A percentile compares a stretch with the other conserved stretches of the same genome.
These are phyloP conservation scores for Nomada ferruginata DNA, from an alignment of 2,888 invertebrate species.

Conservation along the genomic window DNA sequence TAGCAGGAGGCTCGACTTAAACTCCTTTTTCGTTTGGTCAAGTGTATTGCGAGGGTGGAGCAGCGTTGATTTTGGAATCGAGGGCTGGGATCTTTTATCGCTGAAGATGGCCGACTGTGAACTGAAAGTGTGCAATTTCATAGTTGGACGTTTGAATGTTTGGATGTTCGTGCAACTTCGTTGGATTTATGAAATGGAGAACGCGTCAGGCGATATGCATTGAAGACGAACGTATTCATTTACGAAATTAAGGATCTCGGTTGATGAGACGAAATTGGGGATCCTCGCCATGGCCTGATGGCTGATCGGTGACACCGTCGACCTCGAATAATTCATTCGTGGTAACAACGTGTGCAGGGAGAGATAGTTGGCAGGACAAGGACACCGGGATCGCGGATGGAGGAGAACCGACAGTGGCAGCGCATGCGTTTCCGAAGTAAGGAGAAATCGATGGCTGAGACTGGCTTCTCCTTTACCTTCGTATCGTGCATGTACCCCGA, in stretches of 20 bases:
- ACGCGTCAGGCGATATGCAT: no score
- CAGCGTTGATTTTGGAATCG: not conserved
- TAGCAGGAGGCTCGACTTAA: not conserved
- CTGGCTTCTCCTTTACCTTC: slow-evolving; percentile 34
- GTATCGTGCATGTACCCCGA: not conserved
- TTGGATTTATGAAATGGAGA: no score
- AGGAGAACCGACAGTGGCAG: slow-evolving; percentile 29
- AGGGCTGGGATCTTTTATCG: not conserved
- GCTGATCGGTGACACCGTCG: not conserved
- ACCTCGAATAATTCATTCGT: slow-evolving; percentile 9
- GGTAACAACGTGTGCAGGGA: not conserved
- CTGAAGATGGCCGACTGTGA: no score
- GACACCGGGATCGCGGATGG: slow-evolving; percentile 22
- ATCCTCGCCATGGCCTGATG: slow-evolving; percentile 6
- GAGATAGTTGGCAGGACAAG: slow-evolving; percentile 11
- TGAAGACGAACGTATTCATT: not conserved
- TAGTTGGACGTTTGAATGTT: no score
- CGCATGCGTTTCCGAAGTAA: slow-evolving; percentile 70
- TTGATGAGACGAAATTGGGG: not conserved
- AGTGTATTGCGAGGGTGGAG: not conserved
- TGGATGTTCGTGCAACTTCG: no score
- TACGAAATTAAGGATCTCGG: not conserved
- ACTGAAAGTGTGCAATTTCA: no score
- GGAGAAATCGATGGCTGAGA: slow-evolving; percentile 80
- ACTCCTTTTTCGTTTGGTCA: not conserved